A percentile compares a stretch with the other conserved stretches of the same genome.
Conservation (phyloP, 2,113 vertebrate species). For the Stictonetta naevosa region DNA sequence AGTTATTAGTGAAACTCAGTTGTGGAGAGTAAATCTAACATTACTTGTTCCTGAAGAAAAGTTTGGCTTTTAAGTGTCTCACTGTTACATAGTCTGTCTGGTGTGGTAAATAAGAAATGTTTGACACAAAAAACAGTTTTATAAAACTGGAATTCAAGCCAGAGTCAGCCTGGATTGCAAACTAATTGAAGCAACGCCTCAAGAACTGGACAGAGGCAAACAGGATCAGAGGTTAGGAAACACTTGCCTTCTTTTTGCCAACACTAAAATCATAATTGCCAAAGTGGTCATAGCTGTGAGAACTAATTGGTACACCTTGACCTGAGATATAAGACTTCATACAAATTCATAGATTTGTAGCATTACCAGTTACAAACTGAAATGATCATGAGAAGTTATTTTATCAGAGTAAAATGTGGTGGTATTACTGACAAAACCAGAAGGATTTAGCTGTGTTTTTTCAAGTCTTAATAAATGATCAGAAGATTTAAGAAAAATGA, state of each 20-base stretch:
- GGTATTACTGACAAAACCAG: not conserved
- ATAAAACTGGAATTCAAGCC: not conserved
- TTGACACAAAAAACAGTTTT: not conserved
- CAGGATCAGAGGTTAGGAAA: not conserved
- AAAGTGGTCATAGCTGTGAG: not conserved
- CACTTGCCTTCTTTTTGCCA: not conserved
- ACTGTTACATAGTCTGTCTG: not conserved
- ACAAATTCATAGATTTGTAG: not conserved
- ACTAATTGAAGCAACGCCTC: not conserved
- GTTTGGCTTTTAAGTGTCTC: not conserved
- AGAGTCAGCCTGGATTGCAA: not conserved
- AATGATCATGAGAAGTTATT: not conserved
- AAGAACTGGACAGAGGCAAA: not conserved
- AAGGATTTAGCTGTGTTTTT: not conserved
- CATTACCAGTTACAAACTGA: not conserved
- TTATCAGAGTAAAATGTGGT: not conserved
- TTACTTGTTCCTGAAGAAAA: not conserved
- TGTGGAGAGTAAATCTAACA: not conserved
- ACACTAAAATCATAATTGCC: not conserved
- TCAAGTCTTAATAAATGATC: not conserved
- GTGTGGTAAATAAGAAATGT: not conserved
- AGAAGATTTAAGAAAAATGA: not conserved
- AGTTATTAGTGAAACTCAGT: not conserved
- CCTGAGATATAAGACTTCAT: not conserved
- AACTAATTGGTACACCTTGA: not conserved